These are phyloP conservation scores for Holocentrus rufus DNA, from an alignment of 2,797 vertebrate genomes.

Conservation along the genomic window DNA sequence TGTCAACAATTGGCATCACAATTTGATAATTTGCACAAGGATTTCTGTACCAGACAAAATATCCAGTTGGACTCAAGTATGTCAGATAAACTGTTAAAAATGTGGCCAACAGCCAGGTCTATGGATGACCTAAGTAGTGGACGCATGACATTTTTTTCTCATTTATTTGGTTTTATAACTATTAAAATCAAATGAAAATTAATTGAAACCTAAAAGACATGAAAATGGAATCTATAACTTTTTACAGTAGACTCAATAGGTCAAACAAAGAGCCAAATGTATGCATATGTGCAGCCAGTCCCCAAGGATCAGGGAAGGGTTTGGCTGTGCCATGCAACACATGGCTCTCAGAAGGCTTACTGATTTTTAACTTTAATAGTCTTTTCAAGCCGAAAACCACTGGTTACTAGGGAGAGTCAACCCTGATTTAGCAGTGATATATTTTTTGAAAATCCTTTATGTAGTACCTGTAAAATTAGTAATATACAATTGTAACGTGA, in stretches of 20 bases:
- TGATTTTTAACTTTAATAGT: constrained; percentile 60
- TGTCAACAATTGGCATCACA: constrained; percentile 31
- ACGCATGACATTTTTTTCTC: constrained; percentile 27
- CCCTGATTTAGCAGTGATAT: constrained; percentile 61
- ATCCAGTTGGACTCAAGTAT: constrained; percentile 43
- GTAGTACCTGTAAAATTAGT: constrained; percentile 61
- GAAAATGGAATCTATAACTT: constrained; percentile 47
- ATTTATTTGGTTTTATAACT: constrained; percentile 4
- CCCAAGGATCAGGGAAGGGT: constrained; percentile 48
- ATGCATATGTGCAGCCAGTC: constrained; percentile 49
- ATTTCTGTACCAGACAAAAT: constrained; percentile 43
- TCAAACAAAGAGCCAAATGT: constrained; percentile 24
- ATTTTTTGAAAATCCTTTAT: constrained; percentile 69
- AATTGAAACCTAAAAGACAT: constrained; percentile 51
- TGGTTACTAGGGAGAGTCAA: constrained; percentile 54
- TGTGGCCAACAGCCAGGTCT: constrained; percentile 7
- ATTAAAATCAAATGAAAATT: constrained; percentile 14
- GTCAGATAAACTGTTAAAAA: constrained; percentile 30
- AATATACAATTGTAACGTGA: constrained; percentile 59
- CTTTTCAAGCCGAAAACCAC: constrained; percentile 60
- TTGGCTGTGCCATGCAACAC: constrained; percentile 75
- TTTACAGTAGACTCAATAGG: constrained; percentile 43
- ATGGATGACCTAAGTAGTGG: constrained; percentile 36
- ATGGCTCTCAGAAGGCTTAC: constrained; percentile 78
- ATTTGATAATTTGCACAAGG: constrained; percentile 59